Evolutionary conservation across 2,888 invertebrate genomes (phyloP).

Genomic region (Frankliniella intonsa): DNA sequence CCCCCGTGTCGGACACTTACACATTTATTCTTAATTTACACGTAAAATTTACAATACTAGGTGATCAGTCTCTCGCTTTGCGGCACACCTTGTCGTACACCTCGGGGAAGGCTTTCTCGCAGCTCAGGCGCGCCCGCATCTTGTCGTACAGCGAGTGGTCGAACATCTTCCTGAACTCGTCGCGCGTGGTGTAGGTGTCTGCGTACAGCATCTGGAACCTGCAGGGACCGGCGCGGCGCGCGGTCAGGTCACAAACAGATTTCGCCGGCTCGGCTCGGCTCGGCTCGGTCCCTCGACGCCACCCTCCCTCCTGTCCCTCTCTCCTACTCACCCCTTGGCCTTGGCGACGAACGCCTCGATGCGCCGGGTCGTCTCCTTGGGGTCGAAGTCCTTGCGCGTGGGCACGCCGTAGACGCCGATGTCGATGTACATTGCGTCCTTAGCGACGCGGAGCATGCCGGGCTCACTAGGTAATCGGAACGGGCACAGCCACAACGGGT

Average conservation of each 20-base stretch:
- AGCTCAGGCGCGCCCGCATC: constrained; percentile 56
- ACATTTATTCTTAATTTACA: neutral
- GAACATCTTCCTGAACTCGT: constrained; percentile 76
- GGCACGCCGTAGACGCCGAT: constrained; percentile 78
- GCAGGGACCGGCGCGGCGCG: constrained; percentile 30
- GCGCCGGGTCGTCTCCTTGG: constrained; percentile 59
- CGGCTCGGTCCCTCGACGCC: no score
- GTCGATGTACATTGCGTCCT: constrained; percentile 66
- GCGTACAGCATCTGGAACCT: constrained; percentile 82
- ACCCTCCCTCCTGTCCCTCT: no score
- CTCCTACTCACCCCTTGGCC: constrained; percentile 53
- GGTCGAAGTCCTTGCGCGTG: constrained; percentile 56
- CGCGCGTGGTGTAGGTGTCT: constrained; percentile 67
- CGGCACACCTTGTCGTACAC: constrained; percentile 71
- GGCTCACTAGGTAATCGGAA: constrained; percentile 64
- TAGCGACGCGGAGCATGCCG: constrained; percentile 60
- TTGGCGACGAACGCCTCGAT: constrained; percentile 67
- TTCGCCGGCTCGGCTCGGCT: no score
- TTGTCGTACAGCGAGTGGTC: constrained; percentile 69
- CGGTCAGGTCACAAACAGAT: neutral
- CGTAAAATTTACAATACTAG: neutral
- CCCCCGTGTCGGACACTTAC: neutral
- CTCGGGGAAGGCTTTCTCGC: constrained; percentile 70
- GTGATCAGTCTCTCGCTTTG: constrained; percentile 47
- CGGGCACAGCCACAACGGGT: constrained; percentile 80